phyloP scores from a whole-genome alignment of 1,140 invertebrate genomes.

The Drosophila erecta region DNA sequence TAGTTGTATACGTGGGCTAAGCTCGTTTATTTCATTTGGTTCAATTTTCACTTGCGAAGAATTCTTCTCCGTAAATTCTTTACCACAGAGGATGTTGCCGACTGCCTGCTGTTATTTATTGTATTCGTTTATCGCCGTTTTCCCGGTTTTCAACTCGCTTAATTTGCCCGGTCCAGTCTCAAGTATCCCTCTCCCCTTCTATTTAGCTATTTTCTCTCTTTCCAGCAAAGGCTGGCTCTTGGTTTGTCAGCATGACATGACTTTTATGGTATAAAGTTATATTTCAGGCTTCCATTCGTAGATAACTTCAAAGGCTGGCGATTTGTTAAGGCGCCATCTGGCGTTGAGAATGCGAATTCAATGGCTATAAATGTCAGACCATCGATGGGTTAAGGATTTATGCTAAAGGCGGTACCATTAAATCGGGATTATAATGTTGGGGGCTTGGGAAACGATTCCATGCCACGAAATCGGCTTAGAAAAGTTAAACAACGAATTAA shows the following conservation, averaged over 20 bases:
- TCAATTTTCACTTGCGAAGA: slow-evolving; percentile 9
- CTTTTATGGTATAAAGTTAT: slow-evolving; percentile 61
- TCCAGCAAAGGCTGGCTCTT: slow-evolving; percentile 4
- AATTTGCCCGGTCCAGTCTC: slow-evolving; percentile 34
- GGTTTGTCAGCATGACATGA: slow-evolving; percentile 59
- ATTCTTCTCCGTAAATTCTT: slow-evolving; percentile 9
- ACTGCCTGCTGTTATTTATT: slow-evolving; percentile 58
- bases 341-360: slow-evolving; percentile 43
- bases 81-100: slow-evolving; percentile 3
- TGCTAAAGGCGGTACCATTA: slow-evolving; percentile 8
- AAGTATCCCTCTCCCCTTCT: not conserved
- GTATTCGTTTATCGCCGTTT: slow-evolving; percentile 45
- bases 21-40: slow-evolving; percentile 31
- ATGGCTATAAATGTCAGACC: slow-evolving; percentile 46
- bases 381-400: slow-evolving; percentile 42
- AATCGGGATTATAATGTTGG: slow-evolving; percentile 11
- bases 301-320: slow-evolving; percentile 52
- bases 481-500: not conserved
- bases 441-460: not conserved
- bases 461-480: not conserved
- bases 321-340: slow-evolving; percentile 50
- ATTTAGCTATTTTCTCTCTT: not conserved
- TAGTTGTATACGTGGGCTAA: slow-evolving; percentile 62
- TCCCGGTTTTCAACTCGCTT: slow-evolving; percentile 40
- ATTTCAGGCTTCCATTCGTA: slow-evolving; percentile 44